A percentile compares a stretch with the other conserved stretches of the same genome.
These are phyloP conservation scores for Planococcus citri DNA, from an alignment of 1,140 invertebrate genomes.

Conservation along the genomic window DNA sequence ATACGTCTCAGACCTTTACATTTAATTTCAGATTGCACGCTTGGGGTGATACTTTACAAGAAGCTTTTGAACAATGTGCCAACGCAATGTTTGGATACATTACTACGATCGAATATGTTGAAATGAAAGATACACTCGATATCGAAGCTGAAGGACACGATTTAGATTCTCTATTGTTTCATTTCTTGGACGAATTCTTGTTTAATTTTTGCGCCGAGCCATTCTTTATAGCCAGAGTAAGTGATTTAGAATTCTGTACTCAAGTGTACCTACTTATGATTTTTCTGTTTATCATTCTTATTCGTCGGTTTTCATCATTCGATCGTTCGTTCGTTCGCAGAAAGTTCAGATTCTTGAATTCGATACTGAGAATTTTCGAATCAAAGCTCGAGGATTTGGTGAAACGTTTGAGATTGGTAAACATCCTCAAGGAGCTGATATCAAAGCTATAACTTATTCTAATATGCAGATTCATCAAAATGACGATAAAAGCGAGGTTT, in stretches of 20 bases:
- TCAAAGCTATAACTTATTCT: constrained; percentile 99
- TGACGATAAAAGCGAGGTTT: constrained; percentile 66
- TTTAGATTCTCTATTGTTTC: constrained; percentile 70
- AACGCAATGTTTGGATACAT: constrained; percentile 95
- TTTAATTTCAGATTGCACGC: constrained; percentile 56
- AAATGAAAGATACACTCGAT: constrained; percentile 59
- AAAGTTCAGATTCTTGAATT: constrained; percentile 83
- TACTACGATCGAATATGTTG: constrained; percentile 79
- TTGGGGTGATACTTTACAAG: constrained; percentile 77
- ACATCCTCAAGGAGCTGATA: constrained; percentile 94
- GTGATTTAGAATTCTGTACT: constrained; percentile 8
- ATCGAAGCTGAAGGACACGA: constrained; percentile 81
- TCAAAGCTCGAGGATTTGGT: constrained; percentile 77
- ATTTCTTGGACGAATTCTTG: constrained; percentile 89
- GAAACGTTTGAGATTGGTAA: constrained; percentile 86
- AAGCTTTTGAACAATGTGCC: constrained; percentile 91
- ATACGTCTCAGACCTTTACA: neutral
- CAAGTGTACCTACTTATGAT: no score
- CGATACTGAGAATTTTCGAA: constrained; percentile 68
- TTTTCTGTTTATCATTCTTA: no score
- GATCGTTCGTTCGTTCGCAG: no score
- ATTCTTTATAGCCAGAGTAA: constrained; percentile 55
- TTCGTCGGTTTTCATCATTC: no score
- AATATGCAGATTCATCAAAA: constrained; percentile 93
- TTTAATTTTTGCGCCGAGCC: constrained; percentile 89